Percentiles rank a stretch among this genome's conserved stretches.
phyloP scores from a whole-genome alignment of 2,797 vertebrate species.

The Ceryle rudis region DNA sequence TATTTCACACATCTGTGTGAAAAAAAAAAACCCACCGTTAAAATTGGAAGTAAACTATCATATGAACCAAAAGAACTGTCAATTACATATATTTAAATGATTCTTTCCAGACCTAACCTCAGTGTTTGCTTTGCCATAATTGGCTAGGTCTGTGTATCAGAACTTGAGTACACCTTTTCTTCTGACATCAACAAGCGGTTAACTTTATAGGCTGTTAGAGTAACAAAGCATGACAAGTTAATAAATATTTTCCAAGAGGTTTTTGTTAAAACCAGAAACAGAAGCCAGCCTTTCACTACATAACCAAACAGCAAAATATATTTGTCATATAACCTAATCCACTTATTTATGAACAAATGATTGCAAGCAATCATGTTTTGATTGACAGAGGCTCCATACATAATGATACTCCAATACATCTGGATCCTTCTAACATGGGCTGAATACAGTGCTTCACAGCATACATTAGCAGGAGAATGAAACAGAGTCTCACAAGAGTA shows the following conservation, averaged over 20 bases:
- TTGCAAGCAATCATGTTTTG: not conserved
- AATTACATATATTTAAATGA: not conserved
- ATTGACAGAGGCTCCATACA: not conserved
- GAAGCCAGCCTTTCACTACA: not conserved
- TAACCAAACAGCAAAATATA: not conserved
- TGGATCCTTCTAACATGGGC: not conserved
- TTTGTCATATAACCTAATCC: not conserved
- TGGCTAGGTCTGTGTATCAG: not conserved
- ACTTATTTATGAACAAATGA: not conserved
- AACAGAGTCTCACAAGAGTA: not conserved
- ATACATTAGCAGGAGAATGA: not conserved
- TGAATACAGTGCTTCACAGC: not conserved
- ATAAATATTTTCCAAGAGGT: slow-evolving; percentile 6
- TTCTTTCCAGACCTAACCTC: not conserved
- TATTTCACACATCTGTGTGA: not conserved
- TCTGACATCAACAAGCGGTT: not conserved
- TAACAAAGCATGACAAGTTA: slow-evolving; percentile 4
- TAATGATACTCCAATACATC: not conserved
- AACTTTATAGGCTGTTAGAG: not conserved
- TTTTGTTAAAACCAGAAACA: slow-evolving; percentile 8
- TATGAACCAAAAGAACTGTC: not conserved
- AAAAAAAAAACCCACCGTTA: not conserved
- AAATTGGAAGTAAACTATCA: not conserved
- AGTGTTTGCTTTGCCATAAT: not conserved
- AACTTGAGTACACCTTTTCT: not conserved